phyloP scores from a whole-genome alignment of 2,888 invertebrate species.

The Cephus pygmeus region DNA sequence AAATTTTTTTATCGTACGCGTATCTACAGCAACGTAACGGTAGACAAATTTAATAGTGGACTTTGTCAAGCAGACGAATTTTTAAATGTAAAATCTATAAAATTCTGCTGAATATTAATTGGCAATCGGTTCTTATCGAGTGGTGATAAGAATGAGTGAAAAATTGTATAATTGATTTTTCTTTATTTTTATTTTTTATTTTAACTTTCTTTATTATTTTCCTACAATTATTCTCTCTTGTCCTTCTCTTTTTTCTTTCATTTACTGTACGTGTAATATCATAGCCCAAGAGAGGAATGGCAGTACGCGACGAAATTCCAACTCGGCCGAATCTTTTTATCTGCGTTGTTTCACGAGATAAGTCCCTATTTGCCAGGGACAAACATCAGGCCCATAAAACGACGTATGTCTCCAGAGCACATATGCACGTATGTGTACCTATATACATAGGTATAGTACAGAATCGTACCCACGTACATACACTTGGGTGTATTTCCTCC shows the following conservation, averaged over 20 bases:
- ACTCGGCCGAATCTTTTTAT: conserved; percentile 5
- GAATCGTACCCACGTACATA: background rate
- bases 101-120: background rate
- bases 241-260: background rate
- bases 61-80: background rate
- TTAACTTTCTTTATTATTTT: background rate
- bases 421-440: background rate
- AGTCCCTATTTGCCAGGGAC: conserved; percentile 5
- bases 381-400: background rate
- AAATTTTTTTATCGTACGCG: background rate
- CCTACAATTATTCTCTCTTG: background rate
- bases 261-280: background rate
- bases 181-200: background rate
- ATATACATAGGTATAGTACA: background rate
- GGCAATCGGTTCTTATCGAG: background rate
- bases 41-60: background rate
- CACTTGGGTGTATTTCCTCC: background rate
- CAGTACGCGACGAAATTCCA: background rate
- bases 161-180: background rate
- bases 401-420: background rate
- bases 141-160: background rate
- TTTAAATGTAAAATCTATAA: background rate
- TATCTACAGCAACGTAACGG: background rate
- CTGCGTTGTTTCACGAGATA: conserved; percentile 8
- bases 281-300: background rate